These are phyloP conservation scores for Disparrhopalites patrizii DNA, from an alignment of 2,888 invertebrate species.

Conservation along the genomic window DNA sequence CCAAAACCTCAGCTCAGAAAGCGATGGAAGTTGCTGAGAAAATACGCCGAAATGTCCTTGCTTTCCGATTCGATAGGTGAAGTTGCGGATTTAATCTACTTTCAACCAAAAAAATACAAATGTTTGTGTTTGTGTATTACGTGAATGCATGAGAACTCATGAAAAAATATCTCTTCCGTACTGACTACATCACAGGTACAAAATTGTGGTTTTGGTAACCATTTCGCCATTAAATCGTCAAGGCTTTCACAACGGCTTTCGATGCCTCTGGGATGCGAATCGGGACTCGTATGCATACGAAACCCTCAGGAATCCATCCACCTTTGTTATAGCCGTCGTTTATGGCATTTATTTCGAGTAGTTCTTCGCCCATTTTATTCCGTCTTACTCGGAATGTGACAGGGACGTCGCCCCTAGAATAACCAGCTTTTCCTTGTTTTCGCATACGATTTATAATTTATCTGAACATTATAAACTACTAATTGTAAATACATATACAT, in stretches of 20 bases:
- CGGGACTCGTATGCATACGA: slow-evolving; percentile 62
- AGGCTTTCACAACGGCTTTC: slow-evolving; percentile 60
- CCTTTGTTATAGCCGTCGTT: slow-evolving; percentile 62
- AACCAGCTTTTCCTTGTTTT: too few species aligned
- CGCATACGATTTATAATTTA: too few species aligned
- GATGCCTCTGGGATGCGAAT: slow-evolving; percentile 67
- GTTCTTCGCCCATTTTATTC: too few species aligned
- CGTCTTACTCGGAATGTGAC: too few species aligned
- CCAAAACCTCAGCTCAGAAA: slow-evolving; percentile 58
- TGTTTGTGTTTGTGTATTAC: too few species aligned
- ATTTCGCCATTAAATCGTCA: slow-evolving; percentile 67
- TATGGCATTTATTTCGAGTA: slow-evolving; percentile 68
- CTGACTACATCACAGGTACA: slow-evolving; percentile 63
- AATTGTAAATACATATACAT: too few species aligned
- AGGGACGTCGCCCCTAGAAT: too few species aligned
- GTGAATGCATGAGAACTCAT: too few species aligned
- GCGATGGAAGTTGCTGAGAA: slow-evolving; percentile 59
- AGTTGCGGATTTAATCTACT: not conserved
- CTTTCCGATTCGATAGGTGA: slow-evolving; percentile 66
- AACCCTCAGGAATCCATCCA: slow-evolving; percentile 61
- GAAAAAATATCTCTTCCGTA: slow-evolving; percentile 16
- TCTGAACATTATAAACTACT: too few species aligned
- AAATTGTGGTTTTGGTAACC: slow-evolving; percentile 61
- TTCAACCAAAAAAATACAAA: not conserved
- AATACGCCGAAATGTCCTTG: slow-evolving; percentile 61